A percentile compares a stretch with the other conserved stretches of the same genome.
Conservation (phyloP, 1,140 invertebrate genomes). For the Apis laboriosa region DNA sequence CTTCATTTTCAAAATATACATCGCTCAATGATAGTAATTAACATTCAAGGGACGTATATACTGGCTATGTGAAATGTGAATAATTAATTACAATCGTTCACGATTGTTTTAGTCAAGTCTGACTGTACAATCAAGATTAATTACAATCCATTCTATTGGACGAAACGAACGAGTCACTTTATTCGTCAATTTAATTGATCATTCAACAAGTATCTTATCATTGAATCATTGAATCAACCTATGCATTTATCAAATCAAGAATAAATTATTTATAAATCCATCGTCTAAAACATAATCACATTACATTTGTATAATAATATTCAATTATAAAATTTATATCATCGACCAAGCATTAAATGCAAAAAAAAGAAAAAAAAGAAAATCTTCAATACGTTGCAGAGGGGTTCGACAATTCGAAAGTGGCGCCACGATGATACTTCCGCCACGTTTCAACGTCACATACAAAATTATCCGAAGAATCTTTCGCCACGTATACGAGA, state of each 20-base stretch:
- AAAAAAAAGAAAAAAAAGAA: too few relatives aligned
- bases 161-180: background rate
- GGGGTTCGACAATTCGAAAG: slow-evolving; percentile 23
- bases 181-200: background rate
- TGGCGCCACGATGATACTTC: slow-evolving; percentile 57
- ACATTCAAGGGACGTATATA: too few relatives aligned
- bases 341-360: too few relatives aligned
- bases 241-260: background rate
- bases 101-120: background rate
- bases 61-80: background rate
- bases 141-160: background rate
- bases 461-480: slow-evolving; percentile 48
- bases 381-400: too few relatives aligned
- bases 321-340: too few relatives aligned
- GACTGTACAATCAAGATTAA: slow-evolving; percentile 21
- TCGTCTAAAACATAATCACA: too few relatives aligned
- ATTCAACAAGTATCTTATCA: background rate
- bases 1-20: too few relatives aligned
- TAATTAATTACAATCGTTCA: slow-evolving; percentile 2
- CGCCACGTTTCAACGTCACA: slow-evolving; percentile 54
- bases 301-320: too few relatives aligned
- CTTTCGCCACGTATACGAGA: slow-evolving; percentile 47
- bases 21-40: too few relatives aligned
- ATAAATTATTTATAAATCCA: background rate
- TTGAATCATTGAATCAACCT: background rate